Percentiles rank a stretch among this genome's conserved stretches.
phyloP scores from a whole-genome alignment of 2,797 vertebrate species.

The Diceros bicornis region DNA sequence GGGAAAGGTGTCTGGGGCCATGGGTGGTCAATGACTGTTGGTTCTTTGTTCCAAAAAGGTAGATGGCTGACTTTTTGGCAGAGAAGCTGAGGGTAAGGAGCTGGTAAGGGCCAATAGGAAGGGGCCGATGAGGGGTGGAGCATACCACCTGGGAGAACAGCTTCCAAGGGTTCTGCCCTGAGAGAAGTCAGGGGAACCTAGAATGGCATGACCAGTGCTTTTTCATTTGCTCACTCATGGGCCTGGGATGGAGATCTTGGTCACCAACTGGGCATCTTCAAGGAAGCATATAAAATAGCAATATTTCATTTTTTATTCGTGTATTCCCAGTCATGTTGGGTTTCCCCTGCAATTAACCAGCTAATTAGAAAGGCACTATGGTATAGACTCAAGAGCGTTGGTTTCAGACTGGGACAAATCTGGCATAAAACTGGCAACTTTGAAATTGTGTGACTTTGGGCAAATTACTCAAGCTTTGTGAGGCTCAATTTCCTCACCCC shows the following conservation, averaged over 20 bases:
- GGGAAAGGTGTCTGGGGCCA: neutral
- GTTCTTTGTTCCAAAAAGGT: neutral
- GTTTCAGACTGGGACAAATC: neutral
- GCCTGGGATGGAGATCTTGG: neutral
- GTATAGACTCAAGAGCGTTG: neutral
- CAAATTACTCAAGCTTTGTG: neutral
- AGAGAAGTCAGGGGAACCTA: neutral
- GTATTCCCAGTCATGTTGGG: neutral
- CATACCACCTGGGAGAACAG: neutral
- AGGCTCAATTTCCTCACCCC: neutral
- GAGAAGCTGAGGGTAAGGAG: slow-evolving; percentile 13
- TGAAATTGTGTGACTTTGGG: neutral
- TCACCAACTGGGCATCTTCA: neutral
- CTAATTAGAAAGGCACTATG: neutral
- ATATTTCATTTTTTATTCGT: slow-evolving; percentile 9
- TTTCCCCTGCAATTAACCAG: neutral
- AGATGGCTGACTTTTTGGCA: neutral
- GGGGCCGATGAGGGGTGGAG: neutral
- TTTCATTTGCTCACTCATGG: neutral
- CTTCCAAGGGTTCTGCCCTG: neutral
- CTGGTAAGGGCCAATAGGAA: neutral
- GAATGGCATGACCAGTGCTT: neutral
- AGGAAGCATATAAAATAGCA: neutral
- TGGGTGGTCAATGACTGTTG: neutral
- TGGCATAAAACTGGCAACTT: neutral